phyloP scores from a whole-genome alignment of 1,140 invertebrate species.

The Papilio polyxenes region DNA sequence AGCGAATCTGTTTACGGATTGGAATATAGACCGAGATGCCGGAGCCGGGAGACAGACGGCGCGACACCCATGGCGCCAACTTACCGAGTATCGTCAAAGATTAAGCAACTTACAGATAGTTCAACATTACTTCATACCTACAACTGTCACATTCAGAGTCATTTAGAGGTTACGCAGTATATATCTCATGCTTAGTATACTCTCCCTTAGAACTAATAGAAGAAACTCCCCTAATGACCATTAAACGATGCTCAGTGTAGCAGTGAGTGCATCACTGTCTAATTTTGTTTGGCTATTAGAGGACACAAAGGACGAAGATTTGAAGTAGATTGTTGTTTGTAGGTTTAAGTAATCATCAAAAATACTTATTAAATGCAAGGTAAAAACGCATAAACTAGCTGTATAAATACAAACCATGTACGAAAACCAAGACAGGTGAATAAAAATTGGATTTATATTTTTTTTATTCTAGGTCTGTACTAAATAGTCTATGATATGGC shows the following conservation, averaged over 20 bases:
- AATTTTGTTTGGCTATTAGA: too few relatives aligned
- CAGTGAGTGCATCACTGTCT: background rate
- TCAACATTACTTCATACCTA: background rate
- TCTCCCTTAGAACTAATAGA: background rate
- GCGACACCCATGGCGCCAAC: constrained; percentile 60
- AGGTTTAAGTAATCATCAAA: too few relatives aligned
- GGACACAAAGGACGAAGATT: too few relatives aligned
- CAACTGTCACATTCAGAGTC: background rate
- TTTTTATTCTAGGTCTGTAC: background rate
- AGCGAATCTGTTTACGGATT: constrained; percentile 20
- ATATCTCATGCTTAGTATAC: too few relatives aligned
- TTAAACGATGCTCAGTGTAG: background rate
- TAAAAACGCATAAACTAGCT: too few relatives aligned
- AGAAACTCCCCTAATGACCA: background rate
- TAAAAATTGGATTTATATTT: background rate
- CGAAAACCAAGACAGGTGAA: background rate
- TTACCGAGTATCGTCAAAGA: constrained; percentile 44
- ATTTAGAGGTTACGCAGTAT: background rate
- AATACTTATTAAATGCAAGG: background rate
- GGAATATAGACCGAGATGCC: constrained; percentile 40
- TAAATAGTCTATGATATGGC: background rate
- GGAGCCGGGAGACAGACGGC: constrained; percentile 54
- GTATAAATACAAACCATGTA: background rate
- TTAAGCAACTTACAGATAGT: constrained; percentile 30
- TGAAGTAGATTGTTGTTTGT: too few relatives aligned